A percentile compares a stretch with the other conserved stretches of the same genome.
These are phyloP conservation scores for Calonectris borealis DNA, from an alignment of 2,113 vertebrate genomes.

Conservation along the genomic window DNA sequence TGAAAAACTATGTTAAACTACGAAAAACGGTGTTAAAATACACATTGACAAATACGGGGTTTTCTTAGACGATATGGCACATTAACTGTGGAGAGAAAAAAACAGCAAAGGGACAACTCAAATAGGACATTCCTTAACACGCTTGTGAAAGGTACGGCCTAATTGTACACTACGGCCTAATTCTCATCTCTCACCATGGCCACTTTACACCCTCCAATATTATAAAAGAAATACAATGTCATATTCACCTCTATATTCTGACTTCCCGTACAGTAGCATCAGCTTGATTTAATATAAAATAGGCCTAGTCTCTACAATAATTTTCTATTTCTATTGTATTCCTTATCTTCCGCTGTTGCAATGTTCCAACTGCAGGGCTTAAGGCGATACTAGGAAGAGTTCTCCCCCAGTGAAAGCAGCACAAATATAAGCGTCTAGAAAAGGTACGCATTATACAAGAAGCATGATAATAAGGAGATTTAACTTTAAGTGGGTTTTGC, in stretches of 20 bases:
- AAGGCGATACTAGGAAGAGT: fast-evolving
- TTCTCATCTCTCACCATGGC: neutral
- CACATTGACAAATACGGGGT: fast-evolving
- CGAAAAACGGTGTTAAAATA: neutral
- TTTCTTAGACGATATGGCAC: neutral
- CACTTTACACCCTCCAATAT: neutral
- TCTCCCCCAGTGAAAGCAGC: neutral
- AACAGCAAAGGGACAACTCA: neutral
- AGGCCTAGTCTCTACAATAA: neutral
- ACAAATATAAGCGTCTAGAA: neutral
- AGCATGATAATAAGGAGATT: neutral
- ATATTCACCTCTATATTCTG: neutral
- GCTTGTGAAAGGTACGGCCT: neutral
- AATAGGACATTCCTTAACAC: neutral
- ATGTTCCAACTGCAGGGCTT: neutral
- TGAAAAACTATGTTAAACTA: neutral
- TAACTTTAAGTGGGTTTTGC: neutral
- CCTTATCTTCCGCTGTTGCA: neutral
- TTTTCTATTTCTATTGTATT: fast-evolving
- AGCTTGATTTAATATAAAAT: fast-evolving
- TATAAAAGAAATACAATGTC: neutral
- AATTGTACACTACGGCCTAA: neutral
- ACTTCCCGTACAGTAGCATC: neutral
- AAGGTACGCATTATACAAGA: neutral
- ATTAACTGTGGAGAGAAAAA: neutral